phyloP scores from a whole-genome alignment of 2,797 vertebrate genomes.

The Eremophila alpestris region DNA sequence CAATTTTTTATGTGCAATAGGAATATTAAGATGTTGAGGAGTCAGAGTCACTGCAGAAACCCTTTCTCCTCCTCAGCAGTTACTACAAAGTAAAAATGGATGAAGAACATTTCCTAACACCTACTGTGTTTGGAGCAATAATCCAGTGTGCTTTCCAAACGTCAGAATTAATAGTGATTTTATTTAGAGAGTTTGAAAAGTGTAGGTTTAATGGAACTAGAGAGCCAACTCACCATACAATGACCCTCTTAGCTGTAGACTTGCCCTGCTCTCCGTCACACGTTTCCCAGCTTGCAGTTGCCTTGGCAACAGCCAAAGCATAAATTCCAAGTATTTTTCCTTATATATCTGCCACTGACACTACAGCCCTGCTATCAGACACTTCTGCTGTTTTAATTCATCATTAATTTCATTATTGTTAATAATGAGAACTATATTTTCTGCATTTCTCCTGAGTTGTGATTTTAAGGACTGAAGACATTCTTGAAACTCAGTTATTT shows the following conservation, averaged over 20 bases:
- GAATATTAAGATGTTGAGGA: neutral
- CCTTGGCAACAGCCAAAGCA: conserved; percentile 70
- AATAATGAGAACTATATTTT: conserved; percentile 25
- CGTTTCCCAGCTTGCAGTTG: conserved; percentile 53
- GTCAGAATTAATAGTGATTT: conserved; percentile 58
- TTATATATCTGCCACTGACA: conserved; percentile 54
- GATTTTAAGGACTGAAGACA: conserved; percentile 36
- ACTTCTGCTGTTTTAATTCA: conserved; percentile 61
- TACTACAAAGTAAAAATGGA: neutral
- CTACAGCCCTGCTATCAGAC: conserved; percentile 52
- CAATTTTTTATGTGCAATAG: neutral
- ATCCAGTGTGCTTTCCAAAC: neutral
- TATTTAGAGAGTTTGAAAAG: conserved; percentile 53
- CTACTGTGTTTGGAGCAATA: conserved; percentile 32
- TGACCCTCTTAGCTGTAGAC: conserved; percentile 50
- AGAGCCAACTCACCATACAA: conserved; percentile 28
- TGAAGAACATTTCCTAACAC: conserved; percentile 52
- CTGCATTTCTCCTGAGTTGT: neutral
- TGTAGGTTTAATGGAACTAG: conserved; percentile 43
- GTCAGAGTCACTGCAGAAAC: neutral
- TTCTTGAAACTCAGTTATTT: conserved; percentile 26
- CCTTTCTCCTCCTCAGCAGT: neutral
- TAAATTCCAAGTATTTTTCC: conserved; percentile 65
- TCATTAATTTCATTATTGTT: conserved; percentile 64
- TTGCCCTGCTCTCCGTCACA: conserved; percentile 60